A percentile compares a stretch with the other conserved stretches of the same genome.
phyloP scores from a whole-genome alignment of 2,888 invertebrate species.

The Formica aserva region DNA sequence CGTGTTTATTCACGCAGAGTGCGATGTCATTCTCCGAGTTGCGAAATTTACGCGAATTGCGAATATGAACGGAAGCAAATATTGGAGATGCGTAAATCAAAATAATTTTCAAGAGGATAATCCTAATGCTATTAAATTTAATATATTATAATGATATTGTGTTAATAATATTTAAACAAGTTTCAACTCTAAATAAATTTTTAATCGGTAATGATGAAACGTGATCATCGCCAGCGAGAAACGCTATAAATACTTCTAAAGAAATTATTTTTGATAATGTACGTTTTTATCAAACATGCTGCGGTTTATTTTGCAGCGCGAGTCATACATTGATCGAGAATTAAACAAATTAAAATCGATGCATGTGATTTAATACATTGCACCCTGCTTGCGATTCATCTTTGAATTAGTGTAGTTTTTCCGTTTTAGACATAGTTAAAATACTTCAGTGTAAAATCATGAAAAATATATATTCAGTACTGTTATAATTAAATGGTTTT shows the following conservation, averaged over 20 bases:
- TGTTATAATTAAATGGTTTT: background rate
- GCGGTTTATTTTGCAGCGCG: background rate
- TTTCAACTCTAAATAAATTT: slow-evolving; percentile 11
- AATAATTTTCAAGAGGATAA: slow-evolving; percentile 9
- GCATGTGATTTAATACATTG: background rate
- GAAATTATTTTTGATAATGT: background rate
- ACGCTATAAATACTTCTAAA: background rate
- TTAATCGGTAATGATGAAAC: background rate
- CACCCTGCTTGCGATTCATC: background rate
- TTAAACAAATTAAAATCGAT: background rate
- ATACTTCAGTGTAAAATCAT: background rate
- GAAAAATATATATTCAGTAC: background rate
- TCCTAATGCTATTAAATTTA: background rate
- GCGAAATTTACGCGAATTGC: slow-evolving; percentile 47
- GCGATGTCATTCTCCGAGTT: slow-evolving; percentile 59
- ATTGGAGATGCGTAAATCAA: background rate
- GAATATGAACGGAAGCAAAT: slow-evolving; percentile 14
- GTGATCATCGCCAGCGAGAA: background rate
- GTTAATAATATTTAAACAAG: background rate
- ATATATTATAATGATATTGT: background rate
- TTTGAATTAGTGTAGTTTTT: background rate
- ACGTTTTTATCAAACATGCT: background rate
- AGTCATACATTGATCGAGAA: background rate
- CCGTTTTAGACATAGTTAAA: background rate
- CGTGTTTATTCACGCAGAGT: slow-evolving; percentile 31